phyloP scores from a whole-genome alignment of 2,797 vertebrate genomes.

The Poecilia picta region DNA sequence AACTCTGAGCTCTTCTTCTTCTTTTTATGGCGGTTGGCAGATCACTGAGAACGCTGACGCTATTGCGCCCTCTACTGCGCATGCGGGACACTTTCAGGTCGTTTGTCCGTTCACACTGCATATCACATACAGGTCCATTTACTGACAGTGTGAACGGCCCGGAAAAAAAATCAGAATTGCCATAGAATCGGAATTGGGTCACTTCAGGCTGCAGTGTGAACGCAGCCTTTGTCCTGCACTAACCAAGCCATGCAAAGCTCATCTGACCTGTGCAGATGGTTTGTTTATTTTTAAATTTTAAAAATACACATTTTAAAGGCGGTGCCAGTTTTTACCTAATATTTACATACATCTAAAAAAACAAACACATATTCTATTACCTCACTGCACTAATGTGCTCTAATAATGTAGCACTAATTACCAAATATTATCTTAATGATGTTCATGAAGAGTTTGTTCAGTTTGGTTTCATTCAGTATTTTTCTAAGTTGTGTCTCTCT shows the following conservation, averaged over 20 bases:
- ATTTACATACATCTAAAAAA: background rate
- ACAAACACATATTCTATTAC: background rate
- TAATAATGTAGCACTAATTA: no score
- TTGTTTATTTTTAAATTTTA: background rate
- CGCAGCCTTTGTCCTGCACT: slow-evolving; percentile 17
- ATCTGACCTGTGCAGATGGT: background rate
- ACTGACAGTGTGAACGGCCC: no score
- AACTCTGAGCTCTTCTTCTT: no score
- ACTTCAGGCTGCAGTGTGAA: no score
- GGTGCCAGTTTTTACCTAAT: background rate
- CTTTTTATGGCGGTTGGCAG: no score
- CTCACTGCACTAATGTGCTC: background rate
- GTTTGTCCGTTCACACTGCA: no score
- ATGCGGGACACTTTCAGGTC: no score
- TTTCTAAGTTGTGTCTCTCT: background rate
- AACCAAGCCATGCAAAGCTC: background rate
- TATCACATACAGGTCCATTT: no score
- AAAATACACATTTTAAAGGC: background rate
- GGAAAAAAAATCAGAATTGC: no score
- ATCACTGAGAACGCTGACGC: no score
- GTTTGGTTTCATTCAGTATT: background rate
- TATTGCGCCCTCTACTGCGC: no score
- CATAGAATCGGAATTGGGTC: no score
- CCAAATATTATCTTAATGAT: background rate
- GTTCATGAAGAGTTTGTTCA: background rate